Evolutionary conservation across 2,888 invertebrate species (phyloP), one percentile per base, ranked within the genome.

Genomic region (Spilarctia lutea): DNA sequence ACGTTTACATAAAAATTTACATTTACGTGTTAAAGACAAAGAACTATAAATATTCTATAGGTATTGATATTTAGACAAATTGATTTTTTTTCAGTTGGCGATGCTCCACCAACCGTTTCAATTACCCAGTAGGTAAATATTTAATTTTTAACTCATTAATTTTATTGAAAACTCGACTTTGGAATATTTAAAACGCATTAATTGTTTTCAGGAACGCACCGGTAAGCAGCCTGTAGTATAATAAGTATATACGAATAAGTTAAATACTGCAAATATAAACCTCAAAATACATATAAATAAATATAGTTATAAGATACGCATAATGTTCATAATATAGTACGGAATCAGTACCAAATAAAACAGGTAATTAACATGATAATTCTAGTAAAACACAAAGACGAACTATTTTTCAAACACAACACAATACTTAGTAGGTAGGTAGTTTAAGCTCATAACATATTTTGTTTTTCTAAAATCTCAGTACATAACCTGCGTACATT

Each of bases 71-170:
- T 56, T 27, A 27, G n/a, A 69, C n/a, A 16, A 52, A 35, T 56
- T 56, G n/a, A 18, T 39, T 39, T 84, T 84, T 75, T 84, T 84
- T 75, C 81, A 84, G 84, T 27, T 63, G 84, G 83, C 60, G 72
- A 76, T 11, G 35, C 73, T 2, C 70, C 80, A 11, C 80, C 84
- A 52, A 42, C 67, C 0, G 0, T 77, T 2, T 4, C n/a, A 0
- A 24, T 63, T 70, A 39, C 33, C 4, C 69, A 65, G 78, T 77
- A 75, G 13, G 4, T 73, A 48, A 65, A 71, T 18, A 56, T 45
- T 63, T 16, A 63, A 65, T n/a, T 10, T 11, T 35, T 24, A 67
- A 30, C 10, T 18, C 33, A 20, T 48, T n/a, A 39, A 3, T 39
- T 39, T 39, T 39, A 39, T 67, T 3, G 45, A 33, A 73, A 33